Percentiles rank a stretch among this genome's conserved stretches.
phyloP scores from a whole-genome alignment of 2,113 vertebrate species.

The Nestor notabilis region DNA sequence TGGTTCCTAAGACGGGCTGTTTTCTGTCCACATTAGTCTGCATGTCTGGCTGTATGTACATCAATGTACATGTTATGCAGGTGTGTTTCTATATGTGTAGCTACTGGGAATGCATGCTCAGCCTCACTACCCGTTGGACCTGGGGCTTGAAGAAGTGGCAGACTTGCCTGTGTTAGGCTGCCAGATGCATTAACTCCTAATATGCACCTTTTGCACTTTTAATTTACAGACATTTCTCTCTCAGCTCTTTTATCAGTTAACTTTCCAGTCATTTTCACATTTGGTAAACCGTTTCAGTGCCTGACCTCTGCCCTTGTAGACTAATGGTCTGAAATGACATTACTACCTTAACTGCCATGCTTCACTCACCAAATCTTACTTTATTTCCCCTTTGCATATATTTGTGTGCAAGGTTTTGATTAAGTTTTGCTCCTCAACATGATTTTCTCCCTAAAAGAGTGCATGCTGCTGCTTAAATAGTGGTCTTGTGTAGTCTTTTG shows the following conservation, averaged over 20 bases:
- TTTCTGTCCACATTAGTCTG: background rate
- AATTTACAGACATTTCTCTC: background rate
- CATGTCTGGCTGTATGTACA: rapidly evolving
- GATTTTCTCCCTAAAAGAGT: background rate
- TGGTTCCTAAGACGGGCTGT: background rate
- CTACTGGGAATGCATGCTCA: background rate
- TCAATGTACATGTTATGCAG: background rate
- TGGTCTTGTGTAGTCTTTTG: background rate
- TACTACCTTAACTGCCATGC: background rate
- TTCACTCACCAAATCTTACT: background rate
- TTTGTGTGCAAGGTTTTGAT: background rate
- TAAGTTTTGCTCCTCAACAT: background rate
- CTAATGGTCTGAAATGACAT: background rate
- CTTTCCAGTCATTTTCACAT: background rate
- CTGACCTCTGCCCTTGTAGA: background rate
- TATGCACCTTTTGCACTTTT: background rate
- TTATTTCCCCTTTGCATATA: background rate
- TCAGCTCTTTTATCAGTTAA: background rate
- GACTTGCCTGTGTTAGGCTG: background rate
- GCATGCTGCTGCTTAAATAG: background rate
- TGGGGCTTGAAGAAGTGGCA: background rate
- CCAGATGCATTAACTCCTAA: background rate
- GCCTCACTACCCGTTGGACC: background rate
- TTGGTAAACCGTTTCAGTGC: background rate
- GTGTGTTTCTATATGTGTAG: background rate